Evolutionary conservation across 2,113 vertebrate species (phyloP), one percentile per base, ranked within the genome.

Genomic region (Bujurquina vittata): DNA sequence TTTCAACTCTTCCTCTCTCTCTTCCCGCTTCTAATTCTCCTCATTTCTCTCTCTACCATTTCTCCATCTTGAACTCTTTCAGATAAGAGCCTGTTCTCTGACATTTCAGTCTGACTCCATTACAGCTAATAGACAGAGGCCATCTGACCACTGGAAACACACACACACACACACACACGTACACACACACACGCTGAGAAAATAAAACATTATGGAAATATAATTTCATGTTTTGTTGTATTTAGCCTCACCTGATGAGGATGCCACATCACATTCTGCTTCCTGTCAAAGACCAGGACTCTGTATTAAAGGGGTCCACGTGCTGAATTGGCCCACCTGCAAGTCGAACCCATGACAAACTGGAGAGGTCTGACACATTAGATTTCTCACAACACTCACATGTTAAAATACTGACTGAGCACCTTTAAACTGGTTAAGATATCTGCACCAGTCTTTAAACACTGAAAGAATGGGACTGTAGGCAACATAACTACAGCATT

Each of bases 21-120:
- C 46, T 17, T 57, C 43, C 33, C 31, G 56, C 57, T 80, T 80
- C 81, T 77, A 75, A 76, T 84, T 81, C 52, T 54, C 37, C 31
- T 63, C 35, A 14, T 57, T 23, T 63, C 76, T 46, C 67, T 61
- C 56, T 1, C 43, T 4, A 72, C 65, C 65, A 52, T 72, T 72
- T 72, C 65, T 52, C 65, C 65, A 72, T 33, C 72, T 9, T 35
- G 69, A 79, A 29, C 37, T 80, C 65, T 40, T 58, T 83, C 77
- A 78, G 91, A 89, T 92, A 87, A 89, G 87, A 85, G 75, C 40
- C 84, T 77, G 60, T 86, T 88, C 77, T 65, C 86, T 88, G 84
- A 89, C 86, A 90, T 65, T 83, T 91, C 86, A 88, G 88, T 90
- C 86, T 84, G 75, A 88, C 89, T 92, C 91, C 75, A 91, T 91